Base-by-base conservation (phyloP, 2,113 vertebrate species). In the Cathartes aura region DNA sequence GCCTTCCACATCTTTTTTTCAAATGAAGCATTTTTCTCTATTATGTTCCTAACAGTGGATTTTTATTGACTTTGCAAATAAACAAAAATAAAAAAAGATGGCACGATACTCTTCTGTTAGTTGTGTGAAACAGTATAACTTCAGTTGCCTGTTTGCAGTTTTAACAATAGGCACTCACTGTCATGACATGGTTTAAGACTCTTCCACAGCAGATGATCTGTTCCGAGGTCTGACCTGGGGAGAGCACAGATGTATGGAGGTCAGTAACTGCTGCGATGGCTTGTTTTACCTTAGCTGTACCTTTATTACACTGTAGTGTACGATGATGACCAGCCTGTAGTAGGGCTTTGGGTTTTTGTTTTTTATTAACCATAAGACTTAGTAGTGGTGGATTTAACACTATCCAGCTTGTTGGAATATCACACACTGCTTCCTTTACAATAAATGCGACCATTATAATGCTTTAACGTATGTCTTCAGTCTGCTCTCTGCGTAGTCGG, bases 41-140 rank as follows among this genome's bases (percentile, higher is more conserved):
- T 87, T 82, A 23, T 30, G 50, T 92, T 95, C 71, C 23, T 83
- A 59, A 83, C 38, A 48, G 85, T 93, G 83, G 43, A 89, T 89
- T 96, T 97, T 79, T 96, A 95, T 82, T 95, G 86, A 91, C 82
- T 90, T 95, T 93, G 78, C 87, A 94, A 96, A 96, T 89, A 84
- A 93, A 79, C 43, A 12, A 42, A 30, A 5, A 4, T 27, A 18
- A 15, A 14, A 14, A 56, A 76, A 73, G 20, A 10, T n/a, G 36
- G 48, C 24, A 58, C 18, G 62, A 12, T 68, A 20, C 18, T 79
- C 24, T 67, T n/a, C 58, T 78, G 36, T 64, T 63, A 38, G 82
- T 71, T 79, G 32, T 58, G 29, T 76, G 23, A 14, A 63, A 24
- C 23, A 26, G 58, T 17, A 2, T 5, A 40, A 50, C 62, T 70